Conservation (phyloP, 2,888 invertebrate species). For the Pseudococcus jackbeardsleyi region DNA sequence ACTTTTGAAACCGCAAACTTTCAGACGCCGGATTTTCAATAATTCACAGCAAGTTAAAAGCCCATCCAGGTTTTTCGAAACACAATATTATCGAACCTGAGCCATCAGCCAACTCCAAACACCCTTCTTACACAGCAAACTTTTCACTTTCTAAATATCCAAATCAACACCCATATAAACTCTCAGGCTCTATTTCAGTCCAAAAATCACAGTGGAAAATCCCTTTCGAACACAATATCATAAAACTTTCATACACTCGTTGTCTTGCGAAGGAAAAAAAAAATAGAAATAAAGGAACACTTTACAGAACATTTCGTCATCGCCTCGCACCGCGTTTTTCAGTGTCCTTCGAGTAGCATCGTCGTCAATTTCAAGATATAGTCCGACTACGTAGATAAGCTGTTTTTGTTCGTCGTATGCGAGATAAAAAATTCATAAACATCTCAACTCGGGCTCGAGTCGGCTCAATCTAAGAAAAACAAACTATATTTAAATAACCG, state of each 20-base stretch:
- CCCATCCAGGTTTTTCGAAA: too few relatives aligned
- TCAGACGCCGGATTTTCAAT: too few relatives aligned
- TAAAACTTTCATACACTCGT: neutral
- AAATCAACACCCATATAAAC: too few relatives aligned
- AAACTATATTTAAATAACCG: conserved; percentile 3
- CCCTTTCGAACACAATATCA: neutral
- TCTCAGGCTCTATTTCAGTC: too few relatives aligned
- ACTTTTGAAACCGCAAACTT: too few relatives aligned
- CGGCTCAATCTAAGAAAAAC: conserved; percentile 6
- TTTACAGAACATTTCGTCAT: neutral
- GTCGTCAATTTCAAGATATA: neutral
- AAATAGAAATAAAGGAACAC: neutral
- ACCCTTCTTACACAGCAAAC: too few relatives aligned
- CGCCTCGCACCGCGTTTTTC: neutral
- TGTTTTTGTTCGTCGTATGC: conserved; percentile 8
- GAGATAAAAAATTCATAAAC: conserved; percentile 35
- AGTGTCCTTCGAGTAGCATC: neutral
- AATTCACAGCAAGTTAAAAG: too few relatives aligned
- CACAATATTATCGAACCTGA: too few relatives aligned
- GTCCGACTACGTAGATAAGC: neutral
- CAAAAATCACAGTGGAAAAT: neutral
- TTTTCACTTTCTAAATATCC: too few relatives aligned
- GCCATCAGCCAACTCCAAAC: too few relatives aligned
- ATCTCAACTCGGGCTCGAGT: neutral
- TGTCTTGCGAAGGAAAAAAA: neutral